These are phyloP conservation scores for Marmota flaviventris DNA, from an alignment of 2,113 vertebrate species.

Conservation along the genomic window DNA sequence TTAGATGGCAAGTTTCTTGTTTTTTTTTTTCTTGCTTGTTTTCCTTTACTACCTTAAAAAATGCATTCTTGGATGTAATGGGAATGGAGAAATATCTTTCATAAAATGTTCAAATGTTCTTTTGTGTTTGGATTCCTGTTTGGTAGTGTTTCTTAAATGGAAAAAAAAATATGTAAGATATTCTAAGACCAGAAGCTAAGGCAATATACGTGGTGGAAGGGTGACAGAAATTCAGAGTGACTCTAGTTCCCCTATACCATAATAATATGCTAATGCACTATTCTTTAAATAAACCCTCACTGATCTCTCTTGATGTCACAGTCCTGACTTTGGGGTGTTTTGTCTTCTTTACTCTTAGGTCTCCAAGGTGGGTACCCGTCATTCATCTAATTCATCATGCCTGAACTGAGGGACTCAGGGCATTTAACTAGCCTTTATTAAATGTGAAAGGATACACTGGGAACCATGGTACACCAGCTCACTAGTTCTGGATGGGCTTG, in stretches of 20 bases:
- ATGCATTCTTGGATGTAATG: background rate
- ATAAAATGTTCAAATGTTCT: background rate
- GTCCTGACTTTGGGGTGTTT: background rate
- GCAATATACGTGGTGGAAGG: background rate
- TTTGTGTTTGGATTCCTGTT: background rate
- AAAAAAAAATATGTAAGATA: background rate
- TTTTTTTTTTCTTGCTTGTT: background rate
- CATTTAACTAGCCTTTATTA: background rate
- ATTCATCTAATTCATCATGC: background rate
- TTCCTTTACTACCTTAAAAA: background rate
- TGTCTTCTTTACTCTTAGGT: background rate
- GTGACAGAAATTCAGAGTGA: rapidly evolving
- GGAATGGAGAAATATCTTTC: background rate
- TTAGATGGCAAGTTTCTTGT: background rate
- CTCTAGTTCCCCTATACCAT: too few relatives aligned
- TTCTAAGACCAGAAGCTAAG: background rate
- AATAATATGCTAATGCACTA: too few relatives aligned
- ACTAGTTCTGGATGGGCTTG: background rate
- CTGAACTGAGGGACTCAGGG: background rate
- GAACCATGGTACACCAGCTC: rapidly evolving
- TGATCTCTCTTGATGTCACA: background rate
- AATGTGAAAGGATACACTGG: rapidly evolving
- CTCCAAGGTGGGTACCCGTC: background rate
- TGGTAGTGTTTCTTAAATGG: background rate
- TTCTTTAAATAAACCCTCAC: background rate